Base-by-base conservation (phyloP, 2,797 vertebrate genomes). In the Myotis myotis region DNA sequence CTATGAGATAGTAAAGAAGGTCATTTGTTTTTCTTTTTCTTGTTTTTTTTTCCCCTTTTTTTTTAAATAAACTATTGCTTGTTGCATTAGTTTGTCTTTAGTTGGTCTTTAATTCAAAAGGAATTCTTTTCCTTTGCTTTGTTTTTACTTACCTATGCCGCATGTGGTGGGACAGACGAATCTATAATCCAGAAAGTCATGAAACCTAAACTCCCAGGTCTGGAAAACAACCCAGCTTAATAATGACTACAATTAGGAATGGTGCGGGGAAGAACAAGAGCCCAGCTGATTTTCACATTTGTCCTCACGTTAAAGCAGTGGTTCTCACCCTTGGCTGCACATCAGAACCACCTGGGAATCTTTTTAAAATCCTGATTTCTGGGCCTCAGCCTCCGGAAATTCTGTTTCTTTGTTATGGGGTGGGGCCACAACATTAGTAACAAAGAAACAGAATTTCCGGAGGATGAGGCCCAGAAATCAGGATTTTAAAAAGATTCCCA, bases 1-100 rank as follows among this genome's bases (percentile, higher is more conserved):
- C 98, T 99, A 98, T 98, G 98, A 98, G 98, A 98, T 99, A 98
- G 96, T 98, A 98, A 97, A 97, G 97, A 98, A 78, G n/a, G 98
- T 98, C 97, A 98, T 81, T 92, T 93, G 51, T 51, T 95, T 96
- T 91, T 94, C 71, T 90, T 75, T 57, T 86, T 68, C 60, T 71
- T 89, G 3, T 57, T 25, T 3, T 4, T 3, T 4, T 23, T 4
- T 11, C 23, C 51, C 19, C 3, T 44, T 71, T 68, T 96, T 97
- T 92, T 98, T 97, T 79, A 44, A 47, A 98, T 98, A 98, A 98
- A 98, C 83, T 90, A 94, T 98, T 98, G 98, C 97, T 98, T 98
- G 98, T 98, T 98, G 97, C 97, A 97, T 96, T 97, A 23, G 72
- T 95, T 96, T 12, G 0, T 44, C 41, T 44, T 44, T 44, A 44